phyloP scores from a whole-genome alignment of 2,113 vertebrate species.

The Gymnogyps californianus region DNA sequence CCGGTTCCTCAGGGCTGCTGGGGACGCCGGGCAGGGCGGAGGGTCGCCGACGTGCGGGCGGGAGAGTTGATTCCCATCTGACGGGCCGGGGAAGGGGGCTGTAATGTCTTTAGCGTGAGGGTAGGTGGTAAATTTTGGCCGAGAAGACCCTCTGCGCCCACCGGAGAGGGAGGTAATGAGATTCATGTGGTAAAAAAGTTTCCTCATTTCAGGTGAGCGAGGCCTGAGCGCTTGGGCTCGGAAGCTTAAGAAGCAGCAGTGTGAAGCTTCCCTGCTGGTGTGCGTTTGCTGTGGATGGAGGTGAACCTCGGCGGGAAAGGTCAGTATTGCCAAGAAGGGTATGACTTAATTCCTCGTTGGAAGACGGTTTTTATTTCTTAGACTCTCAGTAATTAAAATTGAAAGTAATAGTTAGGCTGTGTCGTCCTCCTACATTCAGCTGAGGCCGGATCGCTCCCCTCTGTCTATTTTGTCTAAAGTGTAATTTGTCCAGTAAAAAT shows the following conservation, averaged over 20 bases:
- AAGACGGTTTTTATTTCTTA: not conserved
- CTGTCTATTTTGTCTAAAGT: not conserved
- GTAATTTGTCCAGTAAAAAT: not conserved
- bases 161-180: not conserved
- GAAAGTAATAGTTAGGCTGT: not conserved
- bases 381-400: not conserved
- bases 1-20: not conserved
- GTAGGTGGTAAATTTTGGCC: not conserved
- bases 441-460: not conserved
- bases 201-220: not conserved
- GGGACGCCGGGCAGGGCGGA: too few relatives aligned
- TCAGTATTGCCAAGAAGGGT: not conserved
- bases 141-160: not conserved
- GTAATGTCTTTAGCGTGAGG: accelerated
- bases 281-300: not conserved
- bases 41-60: not conserved
- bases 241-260: not conserved
- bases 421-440: not conserved
- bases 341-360: not conserved
- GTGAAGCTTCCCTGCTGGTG: accelerated
- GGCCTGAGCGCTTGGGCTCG: not conserved
- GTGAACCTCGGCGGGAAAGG: not conserved
- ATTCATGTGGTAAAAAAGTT: not conserved
- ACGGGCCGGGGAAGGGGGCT: accelerated
- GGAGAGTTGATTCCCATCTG: not conserved